Evolutionary conservation across 2,888 invertebrate species (phyloP).

Genomic region (Omphaloscelis lunosa): DNA sequence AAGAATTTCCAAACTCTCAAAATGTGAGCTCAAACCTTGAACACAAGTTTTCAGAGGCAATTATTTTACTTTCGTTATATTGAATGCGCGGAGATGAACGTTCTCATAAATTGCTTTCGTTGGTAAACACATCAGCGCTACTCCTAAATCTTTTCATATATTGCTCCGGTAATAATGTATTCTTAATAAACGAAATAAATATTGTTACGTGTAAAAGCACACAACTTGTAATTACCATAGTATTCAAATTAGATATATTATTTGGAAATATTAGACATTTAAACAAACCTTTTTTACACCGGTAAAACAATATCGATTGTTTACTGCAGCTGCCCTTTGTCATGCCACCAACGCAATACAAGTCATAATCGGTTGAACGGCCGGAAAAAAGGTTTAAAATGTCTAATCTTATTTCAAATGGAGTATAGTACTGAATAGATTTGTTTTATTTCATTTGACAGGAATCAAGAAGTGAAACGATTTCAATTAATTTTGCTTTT

Average conservation of each 20-base stretch:
- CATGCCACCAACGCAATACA: no score
- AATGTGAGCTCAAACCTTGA: background rate
- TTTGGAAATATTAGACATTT: background rate
- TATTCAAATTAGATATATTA: background rate
- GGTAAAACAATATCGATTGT: no score
- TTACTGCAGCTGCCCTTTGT: no score
- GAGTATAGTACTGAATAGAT: background rate
- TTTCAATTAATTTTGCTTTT: background rate
- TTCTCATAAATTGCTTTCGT: constrained; percentile 2
- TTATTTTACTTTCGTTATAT: background rate
- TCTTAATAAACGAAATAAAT: constrained; percentile 2
- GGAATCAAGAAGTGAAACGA: background rate
- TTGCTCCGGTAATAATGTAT: constrained; percentile 12
- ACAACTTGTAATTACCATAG: background rate
- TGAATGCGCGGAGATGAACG: constrained; percentile 10
- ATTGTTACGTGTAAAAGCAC: background rate
- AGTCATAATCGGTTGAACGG: no score
- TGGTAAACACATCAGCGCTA: constrained; percentile 16
- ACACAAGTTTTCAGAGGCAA: background rate
- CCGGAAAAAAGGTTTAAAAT: no score
- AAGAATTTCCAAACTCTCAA: background rate
- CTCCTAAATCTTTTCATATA: constrained; percentile 7
- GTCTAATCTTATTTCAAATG: no score
- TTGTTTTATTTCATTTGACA: constrained; percentile 2
- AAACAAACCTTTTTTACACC: no score